phyloP scores from a whole-genome alignment of 2,113 vertebrate genomes.

The Hydrolagus affinis region DNA sequence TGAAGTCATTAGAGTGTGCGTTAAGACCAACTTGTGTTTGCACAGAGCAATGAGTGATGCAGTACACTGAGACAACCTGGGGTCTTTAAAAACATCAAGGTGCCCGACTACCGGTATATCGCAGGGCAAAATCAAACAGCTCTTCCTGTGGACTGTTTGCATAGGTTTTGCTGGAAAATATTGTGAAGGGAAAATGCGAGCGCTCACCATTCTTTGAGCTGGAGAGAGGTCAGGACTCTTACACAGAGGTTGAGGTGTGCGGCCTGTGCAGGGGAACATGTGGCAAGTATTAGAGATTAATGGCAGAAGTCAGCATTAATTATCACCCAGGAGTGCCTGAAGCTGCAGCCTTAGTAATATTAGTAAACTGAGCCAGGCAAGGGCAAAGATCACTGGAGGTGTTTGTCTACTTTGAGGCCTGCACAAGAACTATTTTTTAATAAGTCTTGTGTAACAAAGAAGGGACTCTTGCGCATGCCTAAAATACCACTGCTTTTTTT shows the following conservation, averaged over 20 bases:
- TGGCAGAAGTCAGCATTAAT: constrained; percentile 17
- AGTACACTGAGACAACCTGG: not conserved
- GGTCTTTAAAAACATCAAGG: too few relatives aligned
- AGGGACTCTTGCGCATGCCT: too few relatives aligned
- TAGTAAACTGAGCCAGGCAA: constrained; percentile 24
- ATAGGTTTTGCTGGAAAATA: not conserved
- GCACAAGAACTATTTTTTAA: not conserved
- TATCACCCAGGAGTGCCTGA: not conserved
- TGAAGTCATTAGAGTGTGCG: not conserved
- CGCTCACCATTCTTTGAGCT: not conserved
- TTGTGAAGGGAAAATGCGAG: not conserved
- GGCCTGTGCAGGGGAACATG: not conserved
- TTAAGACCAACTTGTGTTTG: not conserved
- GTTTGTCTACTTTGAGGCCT: constrained; percentile 17
- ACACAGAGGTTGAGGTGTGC: constrained; percentile 5
- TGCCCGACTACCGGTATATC: not conserved
- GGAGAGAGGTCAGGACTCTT: not conserved
- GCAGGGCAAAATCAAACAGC: not conserved
- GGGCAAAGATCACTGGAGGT: constrained; percentile 16
- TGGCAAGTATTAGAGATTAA: constrained; percentile 29
- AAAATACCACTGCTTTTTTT: not conserved
- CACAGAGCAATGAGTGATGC: not conserved
- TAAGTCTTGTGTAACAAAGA: not conserved
- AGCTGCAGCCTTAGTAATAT: not conserved
- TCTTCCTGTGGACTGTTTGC: not conserved